A percentile compares a stretch with the other conserved stretches of the same genome.
Conservation (phyloP, 2,888 invertebrate genomes). For the Morpho deidamia region DNA sequence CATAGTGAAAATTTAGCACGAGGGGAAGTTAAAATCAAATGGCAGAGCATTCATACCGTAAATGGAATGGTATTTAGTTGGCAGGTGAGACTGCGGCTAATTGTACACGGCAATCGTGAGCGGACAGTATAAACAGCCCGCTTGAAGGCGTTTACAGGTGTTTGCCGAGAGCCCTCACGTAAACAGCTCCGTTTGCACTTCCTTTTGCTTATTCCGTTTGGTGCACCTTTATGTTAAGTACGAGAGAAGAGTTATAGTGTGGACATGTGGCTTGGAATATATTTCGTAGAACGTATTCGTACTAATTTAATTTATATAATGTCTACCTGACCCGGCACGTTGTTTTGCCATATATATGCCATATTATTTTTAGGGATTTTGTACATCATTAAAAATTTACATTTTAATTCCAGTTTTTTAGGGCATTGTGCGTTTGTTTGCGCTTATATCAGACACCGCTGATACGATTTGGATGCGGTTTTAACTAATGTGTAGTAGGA, state of each 20-base stretch:
- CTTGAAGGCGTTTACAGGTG: conserved; percentile 60
- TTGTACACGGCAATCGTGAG: conserved; percentile 61
- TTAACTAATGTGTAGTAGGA: too few species aligned
- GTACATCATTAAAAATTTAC: too few species aligned
- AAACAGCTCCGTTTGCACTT: conserved; percentile 60
- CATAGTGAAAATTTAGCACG: background rate
- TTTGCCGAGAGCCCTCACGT: conserved; percentile 69
- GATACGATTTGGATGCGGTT: too few species aligned
- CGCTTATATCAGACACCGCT: too few species aligned
- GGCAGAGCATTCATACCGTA: conserved; percentile 12
- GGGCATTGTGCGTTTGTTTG: too few species aligned
- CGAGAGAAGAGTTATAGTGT: conserved; percentile 7
- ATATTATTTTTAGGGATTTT: too few species aligned
- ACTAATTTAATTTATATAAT: too few species aligned
- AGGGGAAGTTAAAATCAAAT: conserved; percentile 12
- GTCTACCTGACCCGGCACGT: too few species aligned
- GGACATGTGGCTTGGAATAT: background rate
- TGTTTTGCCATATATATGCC: too few species aligned
- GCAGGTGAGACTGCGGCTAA: conserved; percentile 61
- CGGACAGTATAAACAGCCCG: conserved; percentile 61
- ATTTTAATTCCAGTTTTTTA: too few species aligned
- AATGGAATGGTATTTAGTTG: conserved; percentile 33
- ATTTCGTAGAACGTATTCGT: background rate
- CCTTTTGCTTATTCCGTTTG: conserved; percentile 42
- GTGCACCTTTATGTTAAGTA: conserved; percentile 22